phyloP scores from a whole-genome alignment of 37 sponge, comb jelly and placozoan species.

The Dysidea cf. avara region DNA sequence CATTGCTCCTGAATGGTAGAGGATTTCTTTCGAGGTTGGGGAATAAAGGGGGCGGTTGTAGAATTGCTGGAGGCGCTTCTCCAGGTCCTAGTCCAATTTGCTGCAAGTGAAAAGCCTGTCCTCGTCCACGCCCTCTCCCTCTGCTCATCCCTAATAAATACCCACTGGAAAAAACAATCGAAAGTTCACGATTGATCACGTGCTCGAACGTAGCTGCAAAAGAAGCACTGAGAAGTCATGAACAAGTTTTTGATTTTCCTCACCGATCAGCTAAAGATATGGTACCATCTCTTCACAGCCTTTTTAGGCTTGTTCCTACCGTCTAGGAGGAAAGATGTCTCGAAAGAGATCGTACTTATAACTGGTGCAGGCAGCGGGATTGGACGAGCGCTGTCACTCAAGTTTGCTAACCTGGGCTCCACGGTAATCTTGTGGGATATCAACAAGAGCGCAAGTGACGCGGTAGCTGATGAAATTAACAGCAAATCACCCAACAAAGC shows the following conservation, averaged over 20 bases:
- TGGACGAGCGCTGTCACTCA: conserved; percentile 58
- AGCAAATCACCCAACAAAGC: conserved; percentile 42
- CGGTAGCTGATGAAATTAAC: conserved; percentile 55
- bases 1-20: conserved; percentile 1
- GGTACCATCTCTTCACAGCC: too few species aligned
- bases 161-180: too few species aligned
- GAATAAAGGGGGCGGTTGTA: conserved; percentile 62
- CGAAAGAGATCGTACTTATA: conserved; percentile 75
- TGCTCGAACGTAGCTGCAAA: too few species aligned
- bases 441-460: conserved; percentile 42
- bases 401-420: conserved; percentile 71
- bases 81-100: conserved; percentile 47
- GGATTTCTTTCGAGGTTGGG: conserved; percentile 42
- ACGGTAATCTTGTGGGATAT: conserved; percentile 70
- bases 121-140: conserved; percentile 43
- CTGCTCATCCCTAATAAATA: conserved; percentile 14
- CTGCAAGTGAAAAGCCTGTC: conserved; percentile 11
- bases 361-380: conserved; percentile 86
- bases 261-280: too few species aligned
- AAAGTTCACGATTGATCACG: too few species aligned
- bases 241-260: too few species aligned
- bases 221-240: too few species aligned
- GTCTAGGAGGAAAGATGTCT: conserved; percentile 76
- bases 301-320: too few species aligned
- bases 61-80: conserved; percentile 62